phyloP scores from a whole-genome alignment of 2,888 invertebrate species.

The Pycnomerus fuliginosus region DNA sequence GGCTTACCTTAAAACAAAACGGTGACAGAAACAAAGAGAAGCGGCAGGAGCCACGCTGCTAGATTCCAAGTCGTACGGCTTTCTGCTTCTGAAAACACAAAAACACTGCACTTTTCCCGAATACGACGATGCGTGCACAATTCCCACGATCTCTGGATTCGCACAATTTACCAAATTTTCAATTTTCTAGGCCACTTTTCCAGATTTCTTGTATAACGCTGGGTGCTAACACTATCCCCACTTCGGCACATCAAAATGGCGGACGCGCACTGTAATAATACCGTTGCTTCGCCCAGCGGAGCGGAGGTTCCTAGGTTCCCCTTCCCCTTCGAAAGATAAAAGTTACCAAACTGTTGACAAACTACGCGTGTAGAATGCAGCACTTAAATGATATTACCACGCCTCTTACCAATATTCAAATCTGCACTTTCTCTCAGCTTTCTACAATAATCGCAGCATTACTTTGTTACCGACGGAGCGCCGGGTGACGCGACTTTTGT shows the following conservation, averaged over 20 bases:
- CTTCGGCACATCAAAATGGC: slow-evolving; percentile 53
- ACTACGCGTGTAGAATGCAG: slow-evolving; percentile 36
- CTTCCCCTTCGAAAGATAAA: slow-evolving; percentile 32
- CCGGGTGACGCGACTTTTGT: background rate
- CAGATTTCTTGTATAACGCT: slow-evolving; percentile 50
- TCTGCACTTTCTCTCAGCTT: slow-evolving; percentile 14
- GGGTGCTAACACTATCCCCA: slow-evolving; percentile 52
- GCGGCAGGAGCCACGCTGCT: slow-evolving; percentile 54
- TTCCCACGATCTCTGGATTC: too few relatives aligned
- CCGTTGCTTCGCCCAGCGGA: slow-evolving; percentile 41
- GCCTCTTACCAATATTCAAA: slow-evolving; percentile 23
- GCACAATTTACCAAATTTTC: slow-evolving; percentile 27
- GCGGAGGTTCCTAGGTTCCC: too few relatives aligned
- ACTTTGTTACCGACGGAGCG: slow-evolving; percentile 1
- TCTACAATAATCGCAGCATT: slow-evolving; percentile 1
- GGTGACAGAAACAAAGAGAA: slow-evolving; percentile 54
- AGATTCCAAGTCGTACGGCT: slow-evolving; percentile 31
- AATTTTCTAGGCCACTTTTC: slow-evolving; percentile 48
- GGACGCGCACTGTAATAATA: slow-evolving; percentile 48
- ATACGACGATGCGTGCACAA: background rate
- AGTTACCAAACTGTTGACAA: slow-evolving; percentile 38
- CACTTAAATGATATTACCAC: slow-evolving; percentile 31
- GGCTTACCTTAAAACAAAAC: slow-evolving; percentile 50
- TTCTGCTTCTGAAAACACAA: slow-evolving; percentile 46
- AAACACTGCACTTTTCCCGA: slow-evolving; percentile 44